These are phyloP conservation scores for Anniella stebbinsi DNA, from an alignment of 2,797 vertebrate species.

Conservation along the genomic window DNA sequence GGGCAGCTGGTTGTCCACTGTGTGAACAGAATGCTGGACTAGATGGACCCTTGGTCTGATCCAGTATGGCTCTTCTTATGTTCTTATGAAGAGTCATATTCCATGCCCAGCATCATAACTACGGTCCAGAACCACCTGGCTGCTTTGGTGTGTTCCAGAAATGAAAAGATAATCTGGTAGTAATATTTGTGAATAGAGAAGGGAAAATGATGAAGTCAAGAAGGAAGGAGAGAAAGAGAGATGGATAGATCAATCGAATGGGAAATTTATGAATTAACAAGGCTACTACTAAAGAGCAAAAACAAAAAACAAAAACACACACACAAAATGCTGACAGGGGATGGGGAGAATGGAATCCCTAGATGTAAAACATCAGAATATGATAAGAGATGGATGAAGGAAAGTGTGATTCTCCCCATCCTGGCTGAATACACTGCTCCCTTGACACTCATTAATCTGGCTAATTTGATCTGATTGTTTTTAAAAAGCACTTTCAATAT, in stretches of 20 bases:
- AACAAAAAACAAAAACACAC: not conserved
- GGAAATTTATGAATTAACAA: not conserved
- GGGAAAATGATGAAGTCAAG: not conserved
- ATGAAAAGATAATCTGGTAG: not conserved
- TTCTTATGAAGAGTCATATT: not conserved
- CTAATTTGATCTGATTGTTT: slow-evolving; percentile 31
- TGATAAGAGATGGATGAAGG: not conserved
- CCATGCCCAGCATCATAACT: not conserved
- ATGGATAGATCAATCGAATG: not conserved
- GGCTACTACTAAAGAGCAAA: not conserved
- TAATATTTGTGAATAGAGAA: not conserved
- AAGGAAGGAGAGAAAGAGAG: not conserved
- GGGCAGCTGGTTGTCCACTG: too few species aligned
- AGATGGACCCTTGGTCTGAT: too few species aligned
- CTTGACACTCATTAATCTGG: slow-evolving; percentile 13
- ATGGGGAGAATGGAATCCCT: too few species aligned
- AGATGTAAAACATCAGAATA: not conserved
- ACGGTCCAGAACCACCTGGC: not conserved
- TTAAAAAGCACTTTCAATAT: slow-evolving; percentile 28
- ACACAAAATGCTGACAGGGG: too few species aligned
- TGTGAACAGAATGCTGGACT: too few species aligned
- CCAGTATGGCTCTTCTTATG: too few species aligned
- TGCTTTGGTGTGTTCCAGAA: not conserved
- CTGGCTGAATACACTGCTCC: not conserved
- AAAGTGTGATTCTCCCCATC: not conserved